Evolutionary conservation across 2,113 vertebrate species (phyloP).

Genomic region (Brachyistius frenatus): DNA sequence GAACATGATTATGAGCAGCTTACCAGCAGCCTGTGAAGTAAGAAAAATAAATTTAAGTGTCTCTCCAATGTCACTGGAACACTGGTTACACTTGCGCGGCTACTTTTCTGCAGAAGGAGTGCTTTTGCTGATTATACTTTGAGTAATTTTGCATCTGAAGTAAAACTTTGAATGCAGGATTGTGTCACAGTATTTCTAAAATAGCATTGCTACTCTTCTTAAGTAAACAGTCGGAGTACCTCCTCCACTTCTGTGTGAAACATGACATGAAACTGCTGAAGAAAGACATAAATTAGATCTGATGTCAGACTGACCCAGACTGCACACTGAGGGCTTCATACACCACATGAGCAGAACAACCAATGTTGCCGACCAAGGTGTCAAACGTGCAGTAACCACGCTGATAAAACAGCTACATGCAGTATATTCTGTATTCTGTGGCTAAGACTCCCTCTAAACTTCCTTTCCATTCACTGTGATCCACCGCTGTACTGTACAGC

Average conservation of each 20-base stretch:
- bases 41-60: too few relatives aligned
- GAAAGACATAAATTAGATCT: not conserved
- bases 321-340: not conserved
- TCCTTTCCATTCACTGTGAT: conserved; percentile 51
- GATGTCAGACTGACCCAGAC: not conserved
- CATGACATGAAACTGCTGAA: not conserved
- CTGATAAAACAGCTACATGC: conserved; percentile 40
- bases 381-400: conserved; percentile 22
- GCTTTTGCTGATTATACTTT: too few relatives aligned
- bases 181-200: not conserved
- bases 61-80: too few relatives aligned
- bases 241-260: not conserved
- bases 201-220: not conserved
- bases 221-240: not conserved
- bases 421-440: conserved; percentile 19
- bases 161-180: not conserved
- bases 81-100: too few relatives aligned
- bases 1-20: too few relatives aligned
- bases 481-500: conserved; percentile 55
- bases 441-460: conserved; percentile 33
- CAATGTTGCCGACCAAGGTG: conserved; percentile 17
- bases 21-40: too few relatives aligned
- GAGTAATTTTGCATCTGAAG: not conserved
- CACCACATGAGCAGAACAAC: conserved; percentile 10
- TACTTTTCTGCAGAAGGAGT: too few relatives aligned